These are phyloP conservation scores for Eupithecia abbreviata DNA, from an alignment of 2,888 invertebrate species.

Conservation along the genomic window DNA sequence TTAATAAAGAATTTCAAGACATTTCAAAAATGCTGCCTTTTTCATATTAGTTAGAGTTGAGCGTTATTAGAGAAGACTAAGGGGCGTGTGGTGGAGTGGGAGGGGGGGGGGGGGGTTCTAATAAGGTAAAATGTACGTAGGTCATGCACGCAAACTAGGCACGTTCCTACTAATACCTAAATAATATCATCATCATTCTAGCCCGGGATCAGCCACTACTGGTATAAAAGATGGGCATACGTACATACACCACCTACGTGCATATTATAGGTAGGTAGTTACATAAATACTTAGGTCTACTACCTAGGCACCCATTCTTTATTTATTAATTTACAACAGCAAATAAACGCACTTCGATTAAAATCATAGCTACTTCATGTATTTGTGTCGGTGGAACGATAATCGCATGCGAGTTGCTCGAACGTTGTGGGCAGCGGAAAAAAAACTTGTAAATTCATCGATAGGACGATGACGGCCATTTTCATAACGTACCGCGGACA, in stretches of 20 bases:
- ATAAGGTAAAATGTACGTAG: background rate
- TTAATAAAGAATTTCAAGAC: background rate
- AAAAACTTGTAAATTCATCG: slow-evolving; percentile 45
- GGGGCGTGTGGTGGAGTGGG: background rate
- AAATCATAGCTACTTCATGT: slow-evolving; percentile 42
- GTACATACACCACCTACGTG: background rate
- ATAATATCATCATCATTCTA: background rate
- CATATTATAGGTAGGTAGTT: slow-evolving; percentile 18
- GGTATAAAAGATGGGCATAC: background rate
- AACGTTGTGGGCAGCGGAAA: slow-evolving; percentile 48
- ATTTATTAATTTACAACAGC: slow-evolving; percentile 22
- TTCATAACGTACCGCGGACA: slow-evolving; percentile 56
- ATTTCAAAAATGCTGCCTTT: background rate
- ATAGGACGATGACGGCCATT: slow-evolving; percentile 53
- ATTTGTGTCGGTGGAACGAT: slow-evolving; percentile 48
- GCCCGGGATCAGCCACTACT: too few species aligned
- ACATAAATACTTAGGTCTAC: slow-evolving; percentile 25
- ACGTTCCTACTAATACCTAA: background rate
- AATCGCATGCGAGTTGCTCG: slow-evolving; percentile 49
- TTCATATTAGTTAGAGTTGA: too few species aligned
- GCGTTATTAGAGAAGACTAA: background rate
- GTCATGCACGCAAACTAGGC: too few species aligned
- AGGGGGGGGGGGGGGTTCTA: background rate
- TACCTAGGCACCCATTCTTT: background rate
- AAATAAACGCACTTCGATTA: slow-evolving; percentile 40